A percentile compares a stretch with the other conserved stretches of the same genome.
phyloP scores from a whole-genome alignment of 2,888 invertebrate species.

The Ernsta delagoae region DNA sequence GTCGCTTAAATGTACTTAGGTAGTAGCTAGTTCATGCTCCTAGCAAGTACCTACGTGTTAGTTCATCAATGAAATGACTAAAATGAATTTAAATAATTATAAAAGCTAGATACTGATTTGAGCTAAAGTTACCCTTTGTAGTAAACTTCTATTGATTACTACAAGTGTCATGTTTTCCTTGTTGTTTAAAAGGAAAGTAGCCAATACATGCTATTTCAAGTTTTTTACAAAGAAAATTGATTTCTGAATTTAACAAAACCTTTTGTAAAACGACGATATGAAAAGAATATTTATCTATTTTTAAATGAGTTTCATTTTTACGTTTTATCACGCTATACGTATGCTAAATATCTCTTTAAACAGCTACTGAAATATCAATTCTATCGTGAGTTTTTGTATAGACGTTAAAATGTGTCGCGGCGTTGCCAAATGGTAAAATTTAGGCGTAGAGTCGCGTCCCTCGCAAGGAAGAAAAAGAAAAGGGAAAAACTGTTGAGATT shows the following conservation, averaged over 20 bases:
- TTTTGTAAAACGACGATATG: not conserved
- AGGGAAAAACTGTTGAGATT: slow-evolving; percentile 74
- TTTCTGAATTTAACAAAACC: not conserved
- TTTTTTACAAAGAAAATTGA: not conserved
- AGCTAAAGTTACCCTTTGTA: no score
- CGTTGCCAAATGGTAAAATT: slow-evolving; percentile 38
- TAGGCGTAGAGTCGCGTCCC: slow-evolving; percentile 33
- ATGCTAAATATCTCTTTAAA: not conserved
- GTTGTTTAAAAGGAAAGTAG: no score
- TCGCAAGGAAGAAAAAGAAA: slow-evolving; percentile 40
- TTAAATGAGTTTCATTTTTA: slow-evolving; percentile 4
- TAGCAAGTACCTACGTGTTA: no score
- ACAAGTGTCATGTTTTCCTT: no score
- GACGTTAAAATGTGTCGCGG: slow-evolving; percentile 26
- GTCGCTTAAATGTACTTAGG: no score
- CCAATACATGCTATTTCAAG: no score
- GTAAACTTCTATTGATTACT: no score
- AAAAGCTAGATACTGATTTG: no score
- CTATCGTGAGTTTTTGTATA: slow-evolving; percentile 22
- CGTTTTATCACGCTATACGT: not conserved
- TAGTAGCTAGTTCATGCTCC: no score
- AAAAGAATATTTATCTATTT: not conserved
- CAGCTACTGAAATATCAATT: slow-evolving; percentile 26
- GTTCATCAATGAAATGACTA: no score
- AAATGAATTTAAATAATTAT: no score